Evolutionary conservation across 2,888 invertebrate genomes (phyloP), one percentile per base, ranked within the genome.

Genomic region (Drosophila buzzatii): DNA sequence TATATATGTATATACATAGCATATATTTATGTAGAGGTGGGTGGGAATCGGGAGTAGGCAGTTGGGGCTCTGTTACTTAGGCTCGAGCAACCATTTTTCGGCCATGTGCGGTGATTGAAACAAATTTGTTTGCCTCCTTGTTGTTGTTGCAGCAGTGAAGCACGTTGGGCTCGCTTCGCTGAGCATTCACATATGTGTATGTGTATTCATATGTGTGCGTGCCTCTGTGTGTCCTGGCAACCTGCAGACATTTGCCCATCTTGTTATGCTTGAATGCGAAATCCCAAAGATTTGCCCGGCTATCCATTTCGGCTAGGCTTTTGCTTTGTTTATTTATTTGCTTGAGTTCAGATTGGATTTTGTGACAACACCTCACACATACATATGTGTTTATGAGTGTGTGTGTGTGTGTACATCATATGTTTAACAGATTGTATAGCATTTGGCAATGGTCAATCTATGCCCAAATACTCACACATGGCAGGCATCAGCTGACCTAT

Each of bases 41-140:
- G 1, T 49, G n/a, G 10, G 23, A 27, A 2, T 42, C 3, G 8
- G 16, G 27, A n/a, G 2, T n/a, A 18, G 37, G 9, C 10, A 10
- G 8, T 12, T 23, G 27, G 23, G 27, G n/a, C 1, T 23, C 67
- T 70, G 18, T 33, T 72, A 65, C 76, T 72, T 75, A 62, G 76
- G 76, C 71, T 75, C 52, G 56, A 65, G 60, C 76, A 70, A 45
- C 71, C 56, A 75, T 72, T 82, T 79, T 79, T 82, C 65, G 74
- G 58, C 63, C 58, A 63, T 79, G 82, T 74, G 75, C 66, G 75
- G 62, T 81, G 83, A 81, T 81, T 79, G 80, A 79, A 82, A 79
- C 72, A 82, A 82, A 81, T 81, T 82, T 70, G 76, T 72, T 81
- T 82, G 72, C 57, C 68, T 79, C 70, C 47, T n/a, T n/a, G 64